Evolutionary conservation across 1,140 invertebrate genomes (phyloP).

Genomic region (Araneus ventricosus): DNA sequence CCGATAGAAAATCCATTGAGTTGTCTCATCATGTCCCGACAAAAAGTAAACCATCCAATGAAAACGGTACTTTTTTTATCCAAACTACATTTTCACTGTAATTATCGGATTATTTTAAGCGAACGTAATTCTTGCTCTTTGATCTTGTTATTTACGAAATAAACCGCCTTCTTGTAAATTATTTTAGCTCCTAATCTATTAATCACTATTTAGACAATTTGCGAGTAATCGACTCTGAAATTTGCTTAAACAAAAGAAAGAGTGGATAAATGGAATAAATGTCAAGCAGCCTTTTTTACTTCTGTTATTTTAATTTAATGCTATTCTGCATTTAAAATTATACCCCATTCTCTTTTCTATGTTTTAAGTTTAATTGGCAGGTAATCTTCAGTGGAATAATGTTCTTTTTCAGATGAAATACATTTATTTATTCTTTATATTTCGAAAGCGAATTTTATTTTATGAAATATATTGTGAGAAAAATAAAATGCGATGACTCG

Average conservation of each 20-base stretch:
- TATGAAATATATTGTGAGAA: too few relatives aligned
- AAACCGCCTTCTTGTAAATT: not conserved
- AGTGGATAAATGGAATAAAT: not conserved
- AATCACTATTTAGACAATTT: conserved; percentile 35
- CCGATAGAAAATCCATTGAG: not conserved
- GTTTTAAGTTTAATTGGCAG: not conserved
- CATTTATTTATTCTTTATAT: not conserved
- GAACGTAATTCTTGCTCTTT: conserved; percentile 25
- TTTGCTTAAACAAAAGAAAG: not conserved
- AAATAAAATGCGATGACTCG: too few relatives aligned
- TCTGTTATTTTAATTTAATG: not conserved
- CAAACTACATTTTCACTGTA: not conserved
- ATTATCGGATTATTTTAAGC: conserved; percentile 40
- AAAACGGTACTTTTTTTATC: not conserved
- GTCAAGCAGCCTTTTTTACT: not conserved
- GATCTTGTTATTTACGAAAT: not conserved
- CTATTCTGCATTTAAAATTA: not conserved
- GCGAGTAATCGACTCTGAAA: not conserved
- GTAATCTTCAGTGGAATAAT: not conserved
- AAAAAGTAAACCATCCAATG: not conserved
- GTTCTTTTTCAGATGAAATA: not conserved
- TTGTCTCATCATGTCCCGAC: not conserved
- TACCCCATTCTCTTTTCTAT: not conserved
- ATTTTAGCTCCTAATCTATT: conserved; percentile 15
- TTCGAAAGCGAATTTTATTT: too few relatives aligned